Conservation (phyloP, 2,113 vertebrate genomes). For the Sebastes schlegelii region DNA sequence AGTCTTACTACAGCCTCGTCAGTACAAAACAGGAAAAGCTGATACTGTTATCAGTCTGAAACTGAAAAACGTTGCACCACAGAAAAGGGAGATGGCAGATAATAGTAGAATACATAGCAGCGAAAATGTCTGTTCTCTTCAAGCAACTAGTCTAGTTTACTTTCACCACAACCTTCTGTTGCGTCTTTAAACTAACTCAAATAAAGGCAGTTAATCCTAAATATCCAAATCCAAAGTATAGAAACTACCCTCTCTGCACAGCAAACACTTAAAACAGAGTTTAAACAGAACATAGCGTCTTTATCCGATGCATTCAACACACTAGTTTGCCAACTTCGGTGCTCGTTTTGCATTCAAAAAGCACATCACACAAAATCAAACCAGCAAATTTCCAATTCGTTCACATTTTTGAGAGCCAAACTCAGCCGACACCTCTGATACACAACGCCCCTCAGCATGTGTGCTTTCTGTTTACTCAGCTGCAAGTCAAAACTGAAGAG, state of each 20-base stretch:
- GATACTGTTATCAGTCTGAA: no score
- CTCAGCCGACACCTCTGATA: slow-evolving; percentile 12
- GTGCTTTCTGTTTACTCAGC: slow-evolving; percentile 37
- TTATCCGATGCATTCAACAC: no score
- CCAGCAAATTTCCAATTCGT: not conserved
- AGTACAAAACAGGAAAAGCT: no score
- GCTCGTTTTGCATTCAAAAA: not conserved
- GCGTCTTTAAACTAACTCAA: not conserved
- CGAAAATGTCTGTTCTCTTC: not conserved
- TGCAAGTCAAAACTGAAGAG: slow-evolving; percentile 7
- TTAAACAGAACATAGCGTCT: not conserved
- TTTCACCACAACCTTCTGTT: not conserved
- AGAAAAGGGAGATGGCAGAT: not conserved
- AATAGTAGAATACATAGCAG: not conserved
- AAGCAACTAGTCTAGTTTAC: not conserved
- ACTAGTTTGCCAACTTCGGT: not conserved
- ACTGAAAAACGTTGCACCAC: not conserved
- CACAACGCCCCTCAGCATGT: not conserved
- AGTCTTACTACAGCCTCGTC: no score
- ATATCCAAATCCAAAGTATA: not conserved
- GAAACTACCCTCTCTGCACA: not conserved
- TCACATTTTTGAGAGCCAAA: not conserved
- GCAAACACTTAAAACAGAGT: not conserved
- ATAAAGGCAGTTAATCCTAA: not conserved
- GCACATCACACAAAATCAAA: not conserved